These are phyloP conservation scores for Prionace glauca DNA, from an alignment of 2,797 vertebrate species.

Conservation along the genomic window DNA sequence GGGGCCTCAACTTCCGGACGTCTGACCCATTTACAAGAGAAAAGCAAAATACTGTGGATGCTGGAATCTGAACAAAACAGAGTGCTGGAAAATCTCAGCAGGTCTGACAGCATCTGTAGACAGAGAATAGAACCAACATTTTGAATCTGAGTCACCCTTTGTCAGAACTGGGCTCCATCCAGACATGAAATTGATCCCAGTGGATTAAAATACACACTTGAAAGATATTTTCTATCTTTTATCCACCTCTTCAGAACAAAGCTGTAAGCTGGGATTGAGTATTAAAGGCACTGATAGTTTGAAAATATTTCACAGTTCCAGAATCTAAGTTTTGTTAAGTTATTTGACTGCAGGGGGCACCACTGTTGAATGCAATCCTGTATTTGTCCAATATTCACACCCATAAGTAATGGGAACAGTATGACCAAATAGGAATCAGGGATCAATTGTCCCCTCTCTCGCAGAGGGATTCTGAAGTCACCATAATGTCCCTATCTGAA, in stretches of 20 bases:
- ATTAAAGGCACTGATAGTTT: neutral
- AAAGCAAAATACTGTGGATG: too few species aligned
- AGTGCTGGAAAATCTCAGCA: too few species aligned
- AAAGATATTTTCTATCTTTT: neutral
- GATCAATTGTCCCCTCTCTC: neutral
- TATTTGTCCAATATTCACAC: neutral
- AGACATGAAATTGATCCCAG: neutral
- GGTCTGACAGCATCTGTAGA: too few species aligned
- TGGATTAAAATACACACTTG: neutral
- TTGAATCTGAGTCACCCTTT: too few species aligned
- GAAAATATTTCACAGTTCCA: neutral
- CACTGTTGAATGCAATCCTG: neutral
- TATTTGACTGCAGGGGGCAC: neutral
- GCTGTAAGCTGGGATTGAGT: neutral
- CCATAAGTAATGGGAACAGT: neutral
- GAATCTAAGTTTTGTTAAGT: neutral
- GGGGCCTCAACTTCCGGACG: neutral
- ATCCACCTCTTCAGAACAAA: neutral
- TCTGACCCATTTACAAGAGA: neutral
- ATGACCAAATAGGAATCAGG: neutral
- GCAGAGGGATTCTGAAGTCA: neutral
- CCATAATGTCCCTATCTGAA: neutral
- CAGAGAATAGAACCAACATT: too few species aligned
- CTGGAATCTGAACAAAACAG: too few species aligned
- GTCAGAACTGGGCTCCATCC: neutral